phyloP scores from a whole-genome alignment of 2,113 vertebrate species.

The Boulengeromyrus knoepffleri region DNA sequence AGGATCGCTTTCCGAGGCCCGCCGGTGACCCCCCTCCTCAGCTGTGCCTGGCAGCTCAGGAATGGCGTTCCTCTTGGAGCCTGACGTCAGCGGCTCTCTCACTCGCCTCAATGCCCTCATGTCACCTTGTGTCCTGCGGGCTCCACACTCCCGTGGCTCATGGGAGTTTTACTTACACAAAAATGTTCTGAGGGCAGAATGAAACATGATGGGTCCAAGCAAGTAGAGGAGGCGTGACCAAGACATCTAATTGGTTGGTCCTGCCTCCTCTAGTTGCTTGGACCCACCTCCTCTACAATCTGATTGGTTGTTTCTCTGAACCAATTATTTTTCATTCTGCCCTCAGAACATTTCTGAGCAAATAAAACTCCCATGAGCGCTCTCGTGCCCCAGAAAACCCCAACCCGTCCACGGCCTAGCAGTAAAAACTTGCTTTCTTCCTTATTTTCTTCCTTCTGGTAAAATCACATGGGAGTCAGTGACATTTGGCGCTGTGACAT shows the following conservation, averaged over 20 bases:
- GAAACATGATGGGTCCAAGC: neutral
- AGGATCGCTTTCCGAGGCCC: neutral
- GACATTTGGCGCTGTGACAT: neutral
- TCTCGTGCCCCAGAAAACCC: neutral
- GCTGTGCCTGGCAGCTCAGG: constrained; percentile 61
- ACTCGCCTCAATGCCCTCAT: constrained; percentile 53
- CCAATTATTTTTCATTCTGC: too few species aligned
- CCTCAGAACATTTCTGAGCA: neutral
- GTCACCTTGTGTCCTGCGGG: neutral
- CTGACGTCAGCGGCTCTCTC: constrained; percentile 29
- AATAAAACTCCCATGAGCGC: neutral
- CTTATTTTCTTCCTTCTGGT: neutral
- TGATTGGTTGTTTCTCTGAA: too few species aligned
- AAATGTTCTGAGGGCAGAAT: neutral
- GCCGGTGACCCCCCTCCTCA: too few species aligned
- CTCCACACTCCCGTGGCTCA: neutral
- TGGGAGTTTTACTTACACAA: neutral
- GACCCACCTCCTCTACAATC: too few species aligned
- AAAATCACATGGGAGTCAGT: neutral
- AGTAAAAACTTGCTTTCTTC: neutral
- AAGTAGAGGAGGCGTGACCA: too few species aligned
- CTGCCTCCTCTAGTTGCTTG: too few species aligned
- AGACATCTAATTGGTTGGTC: too few species aligned
- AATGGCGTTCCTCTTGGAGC: constrained; percentile 53
- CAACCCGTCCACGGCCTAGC: neutral